Evolutionary conservation across 2,888 invertebrate genomes (phyloP), one percentile per base, ranked within the genome.

Genomic region (Callinectes sapidus): DNA sequence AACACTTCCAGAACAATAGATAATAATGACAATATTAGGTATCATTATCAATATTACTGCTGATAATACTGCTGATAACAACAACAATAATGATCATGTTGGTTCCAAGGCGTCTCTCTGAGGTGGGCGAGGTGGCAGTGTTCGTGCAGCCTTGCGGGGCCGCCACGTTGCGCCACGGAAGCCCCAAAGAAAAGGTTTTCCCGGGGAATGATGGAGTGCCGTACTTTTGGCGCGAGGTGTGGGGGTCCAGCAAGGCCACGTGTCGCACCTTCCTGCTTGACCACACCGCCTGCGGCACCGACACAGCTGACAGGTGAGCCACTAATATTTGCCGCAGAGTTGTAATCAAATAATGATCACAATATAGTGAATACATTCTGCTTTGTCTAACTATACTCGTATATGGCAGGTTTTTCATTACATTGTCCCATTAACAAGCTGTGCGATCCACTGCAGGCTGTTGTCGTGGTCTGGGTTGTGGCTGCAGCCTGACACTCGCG

Each of bases 211-310:
- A 71, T 28, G n/a, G 28, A 71, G 28, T 71, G n/a, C 71, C 71
- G 13, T n/a, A n/a, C 28, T 71, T 71, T 71, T 71, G 71, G 71
- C 71, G 71, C 10, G 35, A 81, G n/a, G 81, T 81, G 32, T 81
- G 81, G 81, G 35, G 81, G 16, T 16, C 32, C 35, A 81, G 35
- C 35, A 81, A 81, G 18, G 35, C 81, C 35, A 35, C 81, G 35
- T 81, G 81, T 35, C 81, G 81, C 35, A 35, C 35, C 35, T n/a
- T 81, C 8, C 81, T 81, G 81, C 81, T 81, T 32, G 81, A 81
- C 35, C 32, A 16, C 35, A 81, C 81, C 16, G 3, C 32, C 18
- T 32, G 81, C 6, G 35, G 81, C 35, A 81, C 32, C 35, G 18
- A 32, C 35, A 14, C 35, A 16, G 35, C 35, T 6, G 35, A 16